Evolutionary conservation across 2,113 vertebrate genomes (phyloP), one percentile per base, ranked within the genome.

Genomic region (Proteles cristata): DNA sequence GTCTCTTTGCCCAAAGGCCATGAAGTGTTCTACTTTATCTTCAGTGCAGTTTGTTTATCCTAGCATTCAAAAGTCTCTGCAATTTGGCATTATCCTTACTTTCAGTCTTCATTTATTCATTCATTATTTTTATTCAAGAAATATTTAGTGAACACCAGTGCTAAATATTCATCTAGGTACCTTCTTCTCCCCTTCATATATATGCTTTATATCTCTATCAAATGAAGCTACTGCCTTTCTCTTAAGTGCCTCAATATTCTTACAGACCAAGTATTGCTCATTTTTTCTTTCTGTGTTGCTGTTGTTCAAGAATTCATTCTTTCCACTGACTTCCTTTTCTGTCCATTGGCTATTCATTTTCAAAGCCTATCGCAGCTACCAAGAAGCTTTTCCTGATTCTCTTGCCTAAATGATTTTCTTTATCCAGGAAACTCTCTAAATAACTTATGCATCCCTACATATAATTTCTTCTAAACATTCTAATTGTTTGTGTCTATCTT

Each of bases 1-100:
- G 53, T 53, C 66, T 96, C 87, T 97, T 92, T 85, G 33, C 68
- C 45, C 93, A 68, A 61, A 96, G 31, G 25, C 87, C 53, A 77
- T 12, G 35, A 86, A 88, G 55, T 69, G 77, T 89, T 92, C 73
- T 68, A 45, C 31, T 71, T 14, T 82, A 76, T 90, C 35, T 76
- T 33, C 45, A 66, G 19, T 73, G n/a, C 28, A 89, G 2, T 89
- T 93, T 93, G 33, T 97, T 96, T 95, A 91, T 45, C 11, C 50
- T 66, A 28, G 55, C 55, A 58, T 90, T 80, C 69, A 92, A 73
- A 96, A 15, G 55, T 95, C 43, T 94, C 95, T 92, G 19, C 4
- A 68, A 1, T 43, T 73, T 93, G 50, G 26, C 50, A 71, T 86
- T 65, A 53, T 26, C 68, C 76, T 68, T 31, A 80, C 66, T 66